A percentile compares a stretch with the other conserved stretches of the same genome.
Evolutionary conservation across 2,113 vertebrate species (phyloP).

Genomic region (Dasyurus viverrinus): DNA sequence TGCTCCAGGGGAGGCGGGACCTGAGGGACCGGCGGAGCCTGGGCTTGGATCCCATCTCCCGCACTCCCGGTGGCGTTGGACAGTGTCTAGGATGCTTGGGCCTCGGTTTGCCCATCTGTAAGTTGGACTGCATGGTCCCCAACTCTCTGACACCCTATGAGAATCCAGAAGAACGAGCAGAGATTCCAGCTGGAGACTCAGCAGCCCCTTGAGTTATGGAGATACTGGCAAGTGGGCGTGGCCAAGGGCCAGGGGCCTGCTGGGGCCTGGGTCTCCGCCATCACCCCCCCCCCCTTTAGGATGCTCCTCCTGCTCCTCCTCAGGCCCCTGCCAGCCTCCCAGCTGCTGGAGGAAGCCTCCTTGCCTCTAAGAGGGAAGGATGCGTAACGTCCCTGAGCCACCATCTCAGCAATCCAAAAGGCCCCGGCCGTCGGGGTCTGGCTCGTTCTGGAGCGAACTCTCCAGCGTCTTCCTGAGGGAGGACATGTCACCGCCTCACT

Average conservation of each 20-base stretch:
- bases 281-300: neutral
- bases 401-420: neutral
- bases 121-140: neutral
- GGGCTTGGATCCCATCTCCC: neutral
- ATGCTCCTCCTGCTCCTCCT: neutral
- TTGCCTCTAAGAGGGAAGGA: neutral
- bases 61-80: neutral
- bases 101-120: neutral
- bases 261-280: neutral
- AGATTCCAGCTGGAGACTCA: neutral
- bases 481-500: too few relatives aligned
- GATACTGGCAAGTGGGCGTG: neutral
- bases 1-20: neutral
- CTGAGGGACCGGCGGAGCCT: accelerated
- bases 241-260: neutral
- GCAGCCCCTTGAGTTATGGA: neutral
- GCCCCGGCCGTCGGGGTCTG: neutral
- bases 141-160: neutral
- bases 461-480: neutral
- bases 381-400: accelerated
- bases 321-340: neutral
- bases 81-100: neutral
- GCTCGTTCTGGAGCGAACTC: neutral
- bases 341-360: neutral
- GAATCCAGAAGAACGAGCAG: neutral